Conservation (phyloP, 2,888 invertebrate genomes). For the Epirrhoe alternata region DNA sequence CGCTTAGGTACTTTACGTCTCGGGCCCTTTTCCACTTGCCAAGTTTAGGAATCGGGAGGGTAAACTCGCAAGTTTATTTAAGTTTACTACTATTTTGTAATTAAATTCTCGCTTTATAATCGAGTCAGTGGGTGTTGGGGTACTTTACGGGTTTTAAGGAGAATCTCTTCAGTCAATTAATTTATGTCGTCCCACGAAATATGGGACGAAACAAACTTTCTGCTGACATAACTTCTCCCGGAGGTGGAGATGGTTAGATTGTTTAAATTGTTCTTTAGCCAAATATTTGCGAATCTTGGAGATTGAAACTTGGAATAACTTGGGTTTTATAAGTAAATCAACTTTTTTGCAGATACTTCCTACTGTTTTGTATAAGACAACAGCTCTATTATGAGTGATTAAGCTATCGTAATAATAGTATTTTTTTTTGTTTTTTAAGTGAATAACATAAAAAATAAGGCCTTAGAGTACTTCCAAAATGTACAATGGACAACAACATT, state of each 20-base stretch:
- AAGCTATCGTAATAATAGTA: background rate
- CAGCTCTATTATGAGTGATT: no score
- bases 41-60: conserved; percentile 71
- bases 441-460: background rate
- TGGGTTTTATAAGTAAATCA: background rate
- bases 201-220: conserved; percentile 39
- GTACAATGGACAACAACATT: conserved; percentile 59
- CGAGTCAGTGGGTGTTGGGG: conserved; percentile 62
- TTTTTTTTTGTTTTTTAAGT: background rate
- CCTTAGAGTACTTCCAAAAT: conserved; percentile 7
- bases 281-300: conserved; percentile 36
- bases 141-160: conserved; percentile 54
- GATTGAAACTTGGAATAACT: conserved; percentile 26
- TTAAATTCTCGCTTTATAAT: conserved; percentile 78
- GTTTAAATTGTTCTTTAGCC: conserved; percentile 29
- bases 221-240: conserved; percentile 33
- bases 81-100: conserved; percentile 79
- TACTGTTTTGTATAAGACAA: no score
- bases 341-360: background rate
- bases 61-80: conserved; percentile 76
- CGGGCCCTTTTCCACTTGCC: conserved; percentile 80
- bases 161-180: conserved; percentile 53
- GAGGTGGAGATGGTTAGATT: conserved; percentile 36
- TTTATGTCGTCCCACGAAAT: conserved; percentile 41
- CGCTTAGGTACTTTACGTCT: conserved; percentile 77